Base-by-base conservation (phyloP, 2,113 vertebrate species). In the Poeciliopsis turrubarensis region DNA sequence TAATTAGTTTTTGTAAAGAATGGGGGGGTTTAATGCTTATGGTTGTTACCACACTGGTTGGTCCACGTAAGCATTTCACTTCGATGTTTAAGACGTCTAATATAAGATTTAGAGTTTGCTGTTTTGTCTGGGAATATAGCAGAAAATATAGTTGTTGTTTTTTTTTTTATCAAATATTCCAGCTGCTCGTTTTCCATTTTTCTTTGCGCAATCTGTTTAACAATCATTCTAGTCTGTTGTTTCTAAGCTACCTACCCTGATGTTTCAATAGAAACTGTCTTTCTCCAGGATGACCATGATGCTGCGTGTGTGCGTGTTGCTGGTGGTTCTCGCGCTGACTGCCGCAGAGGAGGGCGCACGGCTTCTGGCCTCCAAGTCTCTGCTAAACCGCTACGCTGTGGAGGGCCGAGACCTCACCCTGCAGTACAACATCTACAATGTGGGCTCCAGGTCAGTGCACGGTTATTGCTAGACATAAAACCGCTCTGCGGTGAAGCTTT, bases 351-450 rank as follows among this genome's bases (percentile, higher is more conserved):
- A 99, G 2, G 98, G 98, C 0, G 98, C 98, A 75, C 92, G 97
- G 44, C 92, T 99, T 15, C 82, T 99, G 89, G 96, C 97, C 22
- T 99, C 98, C 70, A 99, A 99, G 25, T 95, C 97, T 0, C 92
- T 99, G 7, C 47, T 99, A 25, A 98, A 99, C 92, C 94, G 97
- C 71, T 99, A 97, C 0, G 97, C 97, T 0, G 97, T 99, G 82
- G 98, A 99, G 86, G 97, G 98, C 27, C 94, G 96, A 14, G 97
- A 99, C 82, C 91, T 99, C 26, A 99, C 98, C 0, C 82, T 99
- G 81, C 98, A 99, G 87, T 99, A 99, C 93, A 98, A 95, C 93
- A 95, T 99, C 92, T 99, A 98, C 95, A 99, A 99, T 0, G 97
- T 99, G 0, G 98, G 98, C 73, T 98, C 97, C 87, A 99, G 97